Conservation (phyloP, 2,888 invertebrate genomes). For the Panopea generosa region DNA sequence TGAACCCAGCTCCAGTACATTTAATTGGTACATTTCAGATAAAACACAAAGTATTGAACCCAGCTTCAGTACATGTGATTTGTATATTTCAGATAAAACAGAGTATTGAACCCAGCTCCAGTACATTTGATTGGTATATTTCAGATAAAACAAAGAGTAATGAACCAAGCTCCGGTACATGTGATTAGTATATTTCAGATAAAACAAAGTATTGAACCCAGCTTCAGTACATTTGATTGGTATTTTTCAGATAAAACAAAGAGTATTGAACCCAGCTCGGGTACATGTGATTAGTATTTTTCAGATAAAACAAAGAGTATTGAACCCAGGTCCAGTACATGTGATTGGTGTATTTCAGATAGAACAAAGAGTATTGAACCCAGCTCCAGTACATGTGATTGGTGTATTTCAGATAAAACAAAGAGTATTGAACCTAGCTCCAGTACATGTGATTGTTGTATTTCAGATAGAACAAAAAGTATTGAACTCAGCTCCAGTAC, state of each 20-base stretch:
- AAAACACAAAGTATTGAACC: slow-evolving; percentile 26
- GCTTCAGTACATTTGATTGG: too few species aligned
- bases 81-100: background rate
- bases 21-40: slow-evolving; percentile 7
- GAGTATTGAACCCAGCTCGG: too few species aligned
- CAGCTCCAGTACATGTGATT: too few species aligned
- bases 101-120: background rate
- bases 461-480: slow-evolving; percentile 1
- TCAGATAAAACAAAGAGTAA: slow-evolving; percentile 1
- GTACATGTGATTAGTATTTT: too few species aligned
- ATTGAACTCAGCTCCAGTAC: slow-evolving; percentile 1
- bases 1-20: too few species aligned
- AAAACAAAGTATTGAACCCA: too few species aligned
- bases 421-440: background rate
- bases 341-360: too few species aligned
- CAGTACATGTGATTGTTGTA: slow-evolving; percentile 12
- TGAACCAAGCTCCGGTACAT: slow-evolving; percentile 4
- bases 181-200: background rate
- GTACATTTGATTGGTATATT: background rate
- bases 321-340: too few species aligned
- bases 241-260: too few species aligned
- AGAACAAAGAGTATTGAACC: too few species aligned
- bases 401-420: too few species aligned
- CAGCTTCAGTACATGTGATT: slow-evolving; percentile 26
- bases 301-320: too few species aligned